Conservation (phyloP, 2,888 invertebrate genomes). For the Dichetophora obliterata region DNA sequence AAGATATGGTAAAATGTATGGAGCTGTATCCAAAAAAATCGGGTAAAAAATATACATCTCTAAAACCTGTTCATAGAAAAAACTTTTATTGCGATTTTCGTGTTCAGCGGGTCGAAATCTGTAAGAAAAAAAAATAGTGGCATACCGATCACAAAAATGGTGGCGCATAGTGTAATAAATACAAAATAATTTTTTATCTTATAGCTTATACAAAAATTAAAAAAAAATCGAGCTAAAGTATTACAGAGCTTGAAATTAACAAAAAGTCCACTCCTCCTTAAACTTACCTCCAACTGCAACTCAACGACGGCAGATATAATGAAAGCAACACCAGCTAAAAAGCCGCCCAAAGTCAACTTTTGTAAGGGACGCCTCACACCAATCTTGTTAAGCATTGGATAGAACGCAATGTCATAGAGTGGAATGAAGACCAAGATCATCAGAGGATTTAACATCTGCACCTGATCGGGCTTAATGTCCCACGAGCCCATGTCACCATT, state of each 20-base stretch:
- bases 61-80: too few relatives aligned
- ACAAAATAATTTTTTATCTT: too few relatives aligned
- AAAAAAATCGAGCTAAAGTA: neutral
- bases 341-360: conserved; percentile 88
- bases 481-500: conserved; percentile 82
- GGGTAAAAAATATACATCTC: too few relatives aligned
- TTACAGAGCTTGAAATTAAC: too few relatives aligned
- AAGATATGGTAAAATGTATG: too few relatives aligned
- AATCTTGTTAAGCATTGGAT: conserved; percentile 82
- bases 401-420: conserved; percentile 82
- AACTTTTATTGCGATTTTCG: too few relatives aligned
- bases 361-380: conserved; percentile 82
- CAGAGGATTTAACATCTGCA: conserved; percentile 93
- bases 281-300: conserved; percentile 77
- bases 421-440: conserved; percentile 89
- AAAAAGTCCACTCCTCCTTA: neutral
- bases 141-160: too few relatives aligned
- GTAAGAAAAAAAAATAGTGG: too few relatives aligned
- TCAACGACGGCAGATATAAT: conserved; percentile 90
- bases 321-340: conserved; percentile 88
- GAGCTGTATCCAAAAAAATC: too few relatives aligned
- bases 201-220: neutral
- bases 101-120: too few relatives aligned
- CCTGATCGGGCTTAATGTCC: conserved; percentile 90
- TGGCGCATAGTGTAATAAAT: too few relatives aligned